Evolutionary conservation across 2,888 invertebrate species (phyloP).

Genomic region (Acanthosepion lycidas): DNA sequence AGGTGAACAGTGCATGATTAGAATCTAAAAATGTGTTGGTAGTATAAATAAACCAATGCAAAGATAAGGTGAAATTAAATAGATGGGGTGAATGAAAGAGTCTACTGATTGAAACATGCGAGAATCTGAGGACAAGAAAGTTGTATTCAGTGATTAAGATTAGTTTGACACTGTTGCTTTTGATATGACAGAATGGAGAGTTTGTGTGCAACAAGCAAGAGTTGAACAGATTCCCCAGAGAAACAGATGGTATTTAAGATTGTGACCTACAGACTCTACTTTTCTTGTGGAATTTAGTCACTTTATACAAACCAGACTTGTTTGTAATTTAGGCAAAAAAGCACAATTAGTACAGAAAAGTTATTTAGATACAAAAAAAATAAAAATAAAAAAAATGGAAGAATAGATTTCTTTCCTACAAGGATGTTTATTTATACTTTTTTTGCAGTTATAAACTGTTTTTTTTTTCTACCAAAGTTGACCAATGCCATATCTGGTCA

Average conservation of each 20-base stretch:
- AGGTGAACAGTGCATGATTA: too few relatives aligned
- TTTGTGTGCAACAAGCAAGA: not conserved
- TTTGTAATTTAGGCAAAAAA: too few relatives aligned
- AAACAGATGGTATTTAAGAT: not conserved
- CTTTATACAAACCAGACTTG: not conserved
- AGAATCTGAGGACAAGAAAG: not conserved
- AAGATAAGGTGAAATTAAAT: not conserved
- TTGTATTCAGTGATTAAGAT: not conserved
- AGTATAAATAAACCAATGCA: not conserved
- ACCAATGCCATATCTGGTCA: too few relatives aligned
- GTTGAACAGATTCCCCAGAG: too few relatives aligned
- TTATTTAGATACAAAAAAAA: too few relatives aligned
- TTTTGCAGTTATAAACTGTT: too few relatives aligned
- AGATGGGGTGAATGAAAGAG: not conserved
- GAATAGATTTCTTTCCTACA: too few relatives aligned
- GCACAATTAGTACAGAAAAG: too few relatives aligned
- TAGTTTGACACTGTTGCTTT: not conserved
- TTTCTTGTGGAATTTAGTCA: not conserved
- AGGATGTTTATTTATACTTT: too few relatives aligned
- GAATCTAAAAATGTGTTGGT: not conserved
- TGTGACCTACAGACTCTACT: not conserved
- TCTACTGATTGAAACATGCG: not conserved
- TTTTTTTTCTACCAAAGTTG: too few relatives aligned
- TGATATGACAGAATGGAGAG: not conserved
- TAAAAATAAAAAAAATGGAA: too few relatives aligned